Evolutionary conservation across 1,140 invertebrate species (phyloP).

Genomic region (Littorina saxatilis): DNA sequence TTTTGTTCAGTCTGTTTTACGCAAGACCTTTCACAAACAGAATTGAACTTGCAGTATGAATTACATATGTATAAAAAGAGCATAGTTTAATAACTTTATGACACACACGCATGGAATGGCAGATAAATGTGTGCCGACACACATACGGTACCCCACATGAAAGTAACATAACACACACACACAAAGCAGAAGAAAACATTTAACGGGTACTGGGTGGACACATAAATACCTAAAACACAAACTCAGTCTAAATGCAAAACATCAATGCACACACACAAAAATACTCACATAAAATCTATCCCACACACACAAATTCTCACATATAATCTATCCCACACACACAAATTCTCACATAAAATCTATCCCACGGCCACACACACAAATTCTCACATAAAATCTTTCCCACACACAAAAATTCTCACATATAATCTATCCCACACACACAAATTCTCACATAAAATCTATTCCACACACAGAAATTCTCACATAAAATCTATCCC

Average conservation of each 20-base stretch:
- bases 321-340: neutral
- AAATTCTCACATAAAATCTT: neutral
- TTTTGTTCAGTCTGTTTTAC: too few relatives aligned
- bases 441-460: neutral
- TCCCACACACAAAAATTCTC: neutral
- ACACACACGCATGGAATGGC: too few relatives aligned
- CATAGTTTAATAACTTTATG: too few relatives aligned
- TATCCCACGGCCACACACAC: neutral
- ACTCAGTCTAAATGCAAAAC: neutral
- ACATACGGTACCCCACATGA: too few relatives aligned
- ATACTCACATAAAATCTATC: neutral
- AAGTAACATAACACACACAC: too few relatives aligned
- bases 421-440: neutral
- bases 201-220: too few relatives aligned
- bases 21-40: too few relatives aligned
- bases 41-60: too few relatives aligned
- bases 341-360: neutral
- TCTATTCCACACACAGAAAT: neutral
- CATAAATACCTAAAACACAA: too few relatives aligned
- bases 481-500: neutral
- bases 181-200: too few relatives aligned
- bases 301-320: neutral
- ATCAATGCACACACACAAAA: neutral
- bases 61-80: too few relatives aligned
- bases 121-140: too few relatives aligned